phyloP scores from a whole-genome alignment of 2,888 invertebrate genomes.

The Choristoneura rosaceana region DNA sequence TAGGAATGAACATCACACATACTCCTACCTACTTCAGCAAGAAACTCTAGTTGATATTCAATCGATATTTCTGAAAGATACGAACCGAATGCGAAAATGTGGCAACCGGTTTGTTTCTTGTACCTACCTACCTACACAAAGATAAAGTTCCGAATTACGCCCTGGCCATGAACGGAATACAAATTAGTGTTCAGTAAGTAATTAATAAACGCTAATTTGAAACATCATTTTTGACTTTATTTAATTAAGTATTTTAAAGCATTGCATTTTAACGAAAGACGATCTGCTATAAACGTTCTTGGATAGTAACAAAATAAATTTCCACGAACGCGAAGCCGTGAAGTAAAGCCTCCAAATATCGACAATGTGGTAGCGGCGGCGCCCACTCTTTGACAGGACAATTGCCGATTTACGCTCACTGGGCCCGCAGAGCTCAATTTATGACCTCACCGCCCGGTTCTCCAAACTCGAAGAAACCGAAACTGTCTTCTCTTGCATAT shows the following conservation, averaged over 20 bases:
- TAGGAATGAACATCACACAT: constrained; percentile 30
- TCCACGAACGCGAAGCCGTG: constrained; percentile 34
- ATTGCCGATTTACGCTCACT: constrained; percentile 71
- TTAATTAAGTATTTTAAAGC: constrained; percentile 5
- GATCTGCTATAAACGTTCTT: background rate
- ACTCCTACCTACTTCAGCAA: constrained; percentile 8
- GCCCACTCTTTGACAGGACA: constrained; percentile 71
- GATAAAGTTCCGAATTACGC: constrained; percentile 38
- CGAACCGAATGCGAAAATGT: background rate
- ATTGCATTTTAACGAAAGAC: background rate
- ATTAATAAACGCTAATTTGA: constrained; percentile 39
- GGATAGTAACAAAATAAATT: constrained; percentile 18
- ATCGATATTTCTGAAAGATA: constrained; percentile 27
- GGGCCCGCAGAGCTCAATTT: constrained; percentile 60
- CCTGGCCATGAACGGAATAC: constrained; percentile 29
- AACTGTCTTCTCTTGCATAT: constrained; percentile 12
- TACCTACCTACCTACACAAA: background rate
- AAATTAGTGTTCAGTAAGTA: constrained; percentile 26
- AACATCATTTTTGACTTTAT: constrained; percentile 18
- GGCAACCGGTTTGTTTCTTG: constrained; percentile 32
- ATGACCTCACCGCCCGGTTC: constrained; percentile 55
- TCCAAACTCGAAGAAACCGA: constrained; percentile 42
- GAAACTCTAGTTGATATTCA: constrained; percentile 12
- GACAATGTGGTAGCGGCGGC: constrained; percentile 54
- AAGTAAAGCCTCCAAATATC: constrained; percentile 50